phyloP scores from a whole-genome alignment of 2,797 vertebrate species.

The Lycodopsis pacificus region DNA sequence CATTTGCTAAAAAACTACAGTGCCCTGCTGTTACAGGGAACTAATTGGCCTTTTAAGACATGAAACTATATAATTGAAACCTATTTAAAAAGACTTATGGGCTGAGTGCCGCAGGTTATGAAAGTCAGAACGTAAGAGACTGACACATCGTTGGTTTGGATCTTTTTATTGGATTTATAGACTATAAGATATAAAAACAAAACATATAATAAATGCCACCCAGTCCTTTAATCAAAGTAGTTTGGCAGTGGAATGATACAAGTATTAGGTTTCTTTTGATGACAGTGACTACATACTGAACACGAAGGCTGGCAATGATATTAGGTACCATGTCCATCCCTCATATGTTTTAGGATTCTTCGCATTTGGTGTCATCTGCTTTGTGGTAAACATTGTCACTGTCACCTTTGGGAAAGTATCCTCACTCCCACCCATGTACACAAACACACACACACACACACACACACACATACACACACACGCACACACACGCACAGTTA shows the following conservation, averaged over 20 bases:
- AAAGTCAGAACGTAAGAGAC: neutral
- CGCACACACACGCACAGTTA: constrained; percentile 14
- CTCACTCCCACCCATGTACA: neutral
- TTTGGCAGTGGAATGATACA: constrained; percentile 28
- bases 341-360: neutral
- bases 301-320: constrained; percentile 4
- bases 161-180: neutral
- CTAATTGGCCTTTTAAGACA: neutral
- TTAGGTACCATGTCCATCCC: neutral
- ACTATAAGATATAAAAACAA: neutral
- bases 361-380: constrained; percentile 18
- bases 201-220: neutral
- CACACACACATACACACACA: no score
- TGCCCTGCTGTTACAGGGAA: neutral
- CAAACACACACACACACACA: neutral
- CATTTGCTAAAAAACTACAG: neutral
- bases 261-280: constrained; percentile 17
- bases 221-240: neutral
- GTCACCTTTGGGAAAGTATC: neutral
- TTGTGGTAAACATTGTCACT: constrained; percentile 6
- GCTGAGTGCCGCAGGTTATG: neutral
- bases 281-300: neutral
- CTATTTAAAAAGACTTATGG: neutral
- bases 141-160: neutral
- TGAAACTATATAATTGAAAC: neutral